Conservation (phyloP, 2,888 invertebrate species). For the Meteorus cinctellus region DNA sequence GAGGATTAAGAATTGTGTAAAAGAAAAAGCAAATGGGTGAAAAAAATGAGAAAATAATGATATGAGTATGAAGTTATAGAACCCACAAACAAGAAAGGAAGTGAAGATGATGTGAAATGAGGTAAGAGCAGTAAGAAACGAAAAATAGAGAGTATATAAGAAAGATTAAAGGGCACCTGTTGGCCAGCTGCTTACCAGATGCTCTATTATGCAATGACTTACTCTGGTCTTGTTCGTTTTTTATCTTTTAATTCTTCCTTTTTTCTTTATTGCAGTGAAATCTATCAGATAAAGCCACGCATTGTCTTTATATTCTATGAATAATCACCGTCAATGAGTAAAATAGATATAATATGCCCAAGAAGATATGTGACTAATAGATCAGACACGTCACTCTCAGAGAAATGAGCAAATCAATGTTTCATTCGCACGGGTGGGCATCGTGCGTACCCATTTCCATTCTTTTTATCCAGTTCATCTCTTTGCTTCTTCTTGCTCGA, state of each 20-base stretch:
- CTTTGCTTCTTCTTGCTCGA: conserved; percentile 12
- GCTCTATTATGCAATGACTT: conserved; percentile 47
- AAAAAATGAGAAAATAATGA: conserved; percentile 43
- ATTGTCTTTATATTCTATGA: background rate
- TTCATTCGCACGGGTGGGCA: conserved; percentile 40
- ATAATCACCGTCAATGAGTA: background rate
- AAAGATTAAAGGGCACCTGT: conserved; percentile 46
- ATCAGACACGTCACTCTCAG: conserved; percentile 7
- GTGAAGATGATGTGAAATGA: conserved; percentile 33
- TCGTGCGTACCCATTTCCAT: background rate
- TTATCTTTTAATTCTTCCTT: background rate
- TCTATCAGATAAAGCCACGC: background rate
- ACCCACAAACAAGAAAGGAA: conserved; percentile 7
- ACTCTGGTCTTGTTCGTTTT: conserved; percentile 25
- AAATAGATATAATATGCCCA: background rate
- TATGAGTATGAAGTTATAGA: conserved; percentile 46
- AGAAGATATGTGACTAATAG: conserved; percentile 28
- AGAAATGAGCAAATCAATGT: conserved; percentile 39
- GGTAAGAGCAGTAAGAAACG: background rate
- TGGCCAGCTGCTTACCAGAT: conserved; percentile 50
- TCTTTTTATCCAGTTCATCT: background rate
- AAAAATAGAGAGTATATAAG: background rate
- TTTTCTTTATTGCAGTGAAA: background rate
- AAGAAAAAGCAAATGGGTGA: conserved; percentile 35
- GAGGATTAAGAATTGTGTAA: background rate